phyloP scores from a whole-genome alignment of 2,888 invertebrate species.

The Griposia aprilina region DNA sequence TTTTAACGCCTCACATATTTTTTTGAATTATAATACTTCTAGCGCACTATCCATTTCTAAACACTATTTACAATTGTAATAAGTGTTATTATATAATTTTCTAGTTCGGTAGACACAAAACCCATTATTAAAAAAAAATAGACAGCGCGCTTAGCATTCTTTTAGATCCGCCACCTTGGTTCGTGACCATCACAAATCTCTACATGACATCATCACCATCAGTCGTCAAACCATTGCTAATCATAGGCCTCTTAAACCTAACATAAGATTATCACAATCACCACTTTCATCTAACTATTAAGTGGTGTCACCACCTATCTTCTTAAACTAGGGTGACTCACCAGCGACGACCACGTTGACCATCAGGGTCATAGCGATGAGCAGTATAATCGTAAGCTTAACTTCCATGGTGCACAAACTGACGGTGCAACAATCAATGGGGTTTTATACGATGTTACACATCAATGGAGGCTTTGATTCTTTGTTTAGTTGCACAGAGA shows the following conservation, averaged over 20 bases:
- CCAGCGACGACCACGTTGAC: constrained; percentile 74
- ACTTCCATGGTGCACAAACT: constrained; percentile 72
- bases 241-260: neutral
- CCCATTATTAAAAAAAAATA: neutral
- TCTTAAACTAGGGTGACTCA: constrained; percentile 68
- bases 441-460: constrained; percentile 79
- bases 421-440: constrained; percentile 9
- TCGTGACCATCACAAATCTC: neutral
- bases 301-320: neutral
- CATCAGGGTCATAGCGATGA: constrained; percentile 66
- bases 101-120: neutral
- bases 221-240: neutral
- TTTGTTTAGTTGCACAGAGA: constrained; percentile 71
- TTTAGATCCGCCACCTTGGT: neutral
- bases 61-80: neutral
- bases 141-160: neutral
- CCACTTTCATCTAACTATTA: neutral
- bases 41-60: neutral
- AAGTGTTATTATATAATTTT: neutral
- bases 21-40: neutral
- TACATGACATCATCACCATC: neutral
- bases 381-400: constrained; percentile 69
- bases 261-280: neutral
- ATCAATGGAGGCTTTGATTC: constrained; percentile 73
- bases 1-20: neutral